phyloP scores from a whole-genome alignment of 1,140 invertebrate species.

The Bradynema listronoti region DNA sequence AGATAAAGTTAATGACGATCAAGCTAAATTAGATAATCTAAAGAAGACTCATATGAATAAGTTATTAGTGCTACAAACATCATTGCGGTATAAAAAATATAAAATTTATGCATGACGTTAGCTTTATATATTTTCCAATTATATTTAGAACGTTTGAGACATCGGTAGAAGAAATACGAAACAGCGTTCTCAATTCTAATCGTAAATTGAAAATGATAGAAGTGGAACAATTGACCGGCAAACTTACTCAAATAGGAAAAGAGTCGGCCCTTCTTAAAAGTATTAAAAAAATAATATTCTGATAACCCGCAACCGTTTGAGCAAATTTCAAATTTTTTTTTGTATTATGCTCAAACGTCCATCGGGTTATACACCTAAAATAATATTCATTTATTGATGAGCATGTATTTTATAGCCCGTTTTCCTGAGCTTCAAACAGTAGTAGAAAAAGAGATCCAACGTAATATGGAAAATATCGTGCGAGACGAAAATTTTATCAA shows the following conservation, averaged over 20 bases:
- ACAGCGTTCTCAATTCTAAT: conserved; percentile 48
- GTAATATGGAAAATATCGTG: conserved; percentile 46
- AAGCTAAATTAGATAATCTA: too few species aligned
- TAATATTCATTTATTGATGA: not conserved
- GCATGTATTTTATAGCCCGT: conserved; percentile 25
- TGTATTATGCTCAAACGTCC: too few species aligned
- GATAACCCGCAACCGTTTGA: not conserved
- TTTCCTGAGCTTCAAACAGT: conserved; percentile 40
- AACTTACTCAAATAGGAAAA: conserved; percentile 44
- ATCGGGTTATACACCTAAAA: too few species aligned
- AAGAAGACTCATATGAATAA: too few species aligned
- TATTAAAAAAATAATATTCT: conserved; percentile 12
- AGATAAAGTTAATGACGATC: too few species aligned
- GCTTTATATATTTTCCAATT: too few species aligned
- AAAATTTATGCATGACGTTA: too few species aligned
- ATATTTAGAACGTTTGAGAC: conserved; percentile 46
- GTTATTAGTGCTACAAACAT: too few species aligned
- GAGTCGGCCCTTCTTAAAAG: conserved; percentile 48
- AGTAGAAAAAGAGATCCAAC: conserved; percentile 40
- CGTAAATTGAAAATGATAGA: conserved; percentile 52
- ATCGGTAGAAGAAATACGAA: conserved; percentile 44
- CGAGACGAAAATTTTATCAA: conserved; percentile 48
- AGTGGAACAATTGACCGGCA: conserved; percentile 51
- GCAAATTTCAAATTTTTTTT: too few species aligned
- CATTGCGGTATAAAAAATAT: too few species aligned